Conservation (phyloP, 2,888 invertebrate species). For the Melikaiella ostensackeni region DNA sequence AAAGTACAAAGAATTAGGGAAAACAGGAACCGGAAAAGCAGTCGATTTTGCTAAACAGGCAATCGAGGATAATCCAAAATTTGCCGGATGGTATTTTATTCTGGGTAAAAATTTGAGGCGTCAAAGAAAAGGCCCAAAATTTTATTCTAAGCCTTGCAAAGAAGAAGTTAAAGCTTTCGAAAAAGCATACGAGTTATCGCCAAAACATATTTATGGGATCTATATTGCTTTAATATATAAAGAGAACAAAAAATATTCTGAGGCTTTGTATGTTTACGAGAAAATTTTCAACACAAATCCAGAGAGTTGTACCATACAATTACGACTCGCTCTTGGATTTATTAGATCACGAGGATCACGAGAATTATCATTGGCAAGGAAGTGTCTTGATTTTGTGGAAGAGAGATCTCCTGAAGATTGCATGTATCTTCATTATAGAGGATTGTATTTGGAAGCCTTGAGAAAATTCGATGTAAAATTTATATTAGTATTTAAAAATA, state of each 20-base stretch:
- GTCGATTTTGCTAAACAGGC: neutral
- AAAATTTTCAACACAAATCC: conserved; percentile 14
- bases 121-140: too few species aligned
- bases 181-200: too few species aligned
- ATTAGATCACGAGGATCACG: conserved; percentile 1
- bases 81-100: too few species aligned
- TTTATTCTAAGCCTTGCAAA: too few species aligned
- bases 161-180: too few species aligned
- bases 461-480: neutral
- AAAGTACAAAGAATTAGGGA: conserved; percentile 41
- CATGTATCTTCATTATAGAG: conserved; percentile 42
- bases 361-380: neutral
- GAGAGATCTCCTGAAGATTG: conserved; percentile 18
- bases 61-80: too few species aligned
- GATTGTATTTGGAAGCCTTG: conserved; percentile 18
- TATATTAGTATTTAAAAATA: neutral
- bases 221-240: too few species aligned
- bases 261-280: neutral
- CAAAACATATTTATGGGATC: too few species aligned
- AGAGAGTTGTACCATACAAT: conserved; percentile 25
- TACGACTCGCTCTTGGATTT: conserved; percentile 44
- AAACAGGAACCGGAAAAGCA: conserved; percentile 15
- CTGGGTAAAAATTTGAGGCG: too few species aligned
- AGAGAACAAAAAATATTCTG: too few species aligned
- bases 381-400: conserved; percentile 40